Base-by-base conservation (phyloP, 2,113 vertebrate species). In the Cygnus buccinator region DNA sequence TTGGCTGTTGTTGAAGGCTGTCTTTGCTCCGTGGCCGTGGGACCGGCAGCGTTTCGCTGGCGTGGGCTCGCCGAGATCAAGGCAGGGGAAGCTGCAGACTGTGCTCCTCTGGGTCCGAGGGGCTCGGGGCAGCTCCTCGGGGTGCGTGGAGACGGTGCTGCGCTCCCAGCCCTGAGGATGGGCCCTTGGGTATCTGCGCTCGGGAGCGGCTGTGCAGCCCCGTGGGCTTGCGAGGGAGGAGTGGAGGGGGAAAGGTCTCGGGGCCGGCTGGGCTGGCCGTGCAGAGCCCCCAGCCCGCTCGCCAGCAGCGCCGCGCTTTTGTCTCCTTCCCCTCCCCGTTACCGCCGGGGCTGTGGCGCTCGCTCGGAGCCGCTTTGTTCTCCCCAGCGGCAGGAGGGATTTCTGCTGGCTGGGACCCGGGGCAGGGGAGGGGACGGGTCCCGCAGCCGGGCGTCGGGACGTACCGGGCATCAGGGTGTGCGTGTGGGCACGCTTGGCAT, bases 301-400 rank as follows among this genome's bases (percentile, higher is more conserved):
- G 3, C 11, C 5, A 3, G 43, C 6, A 71, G 52, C 50, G 50
- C 23, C 13, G 50, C 8, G 50, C 23, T 52, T 52, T 52, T 52
- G 11, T 37, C 46, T 63, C 46, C 17, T 77, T 18, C 73, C 61
- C 25, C 25, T 58, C 18, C 43, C 17, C 9, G 35, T n/a, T 39
- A 5, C 22, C 11, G 0, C 35, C 23, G 4, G 18, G 74, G 46
- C 15, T 31, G 10, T 17, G 61, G 1, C 41, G 44, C 39, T 82
- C 57, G 57, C n/a, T 16, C 2, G 33, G 14, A 35, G 48, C 55
- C 13, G 0, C 58, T 39, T 29, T 2, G 12, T 1, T 0, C 13
- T 21, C 43, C 6, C 52, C 13, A 25, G 29, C 31, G n/a, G 52
- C 6, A 0, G 2, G 44, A 18, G 43, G 37, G 10, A 1, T 10